Base-by-base conservation (phyloP, 2,888 invertebrate genomes). In the Notodromas monacha region DNA sequence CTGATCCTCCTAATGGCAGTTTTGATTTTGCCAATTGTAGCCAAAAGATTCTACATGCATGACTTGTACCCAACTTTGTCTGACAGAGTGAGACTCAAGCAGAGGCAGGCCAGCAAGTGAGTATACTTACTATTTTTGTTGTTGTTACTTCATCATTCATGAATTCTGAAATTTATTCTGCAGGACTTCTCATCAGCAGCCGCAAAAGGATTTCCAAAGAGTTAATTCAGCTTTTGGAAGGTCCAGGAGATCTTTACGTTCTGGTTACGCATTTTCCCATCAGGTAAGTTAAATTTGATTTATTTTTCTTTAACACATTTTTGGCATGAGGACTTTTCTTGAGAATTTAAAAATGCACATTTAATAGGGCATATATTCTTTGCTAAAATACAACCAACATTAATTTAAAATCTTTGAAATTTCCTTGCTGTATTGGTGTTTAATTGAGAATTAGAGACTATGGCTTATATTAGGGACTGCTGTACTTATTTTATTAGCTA, bases 201-300 rank as follows among this genome's bases (percentile, higher is more conserved):
- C 65, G 39, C 69, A 68, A 37, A 66, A 68, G 39, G 68, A 72
- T 43, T 66, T 70, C 32, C 56, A 69, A 35, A 62, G 77, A 39
- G 74, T 76, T 36, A 70, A 79, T 15, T 76, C 79, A 30, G 69
- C 79, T 13, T 12, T 27, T 2, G 61, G 79, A 34, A 64, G 79
- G 42, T 76, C 76, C 34, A 60, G 89, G 21, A 65, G 79, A 42
- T 84, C 81, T 15, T 62, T 89, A 37, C 68, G 89, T 33, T 86
- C 86, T 8, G 89, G 92, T 33, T 84, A 96, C 54, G 92, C 92
- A 6, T 96, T 96, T 55, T 81, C 92, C 33, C 92, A 96, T 55
- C 81, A 84, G 21, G 21, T 21, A 6, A 21, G 21, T 21, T n/a
- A 6, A 6, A 6, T 21, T 21, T 21, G 8, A 21, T 21, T 21